Percentiles rank a stretch among this genome's conserved stretches.
Conservation (phyloP, 1,140 invertebrate species). For the Magallana ariakensis region DNA sequence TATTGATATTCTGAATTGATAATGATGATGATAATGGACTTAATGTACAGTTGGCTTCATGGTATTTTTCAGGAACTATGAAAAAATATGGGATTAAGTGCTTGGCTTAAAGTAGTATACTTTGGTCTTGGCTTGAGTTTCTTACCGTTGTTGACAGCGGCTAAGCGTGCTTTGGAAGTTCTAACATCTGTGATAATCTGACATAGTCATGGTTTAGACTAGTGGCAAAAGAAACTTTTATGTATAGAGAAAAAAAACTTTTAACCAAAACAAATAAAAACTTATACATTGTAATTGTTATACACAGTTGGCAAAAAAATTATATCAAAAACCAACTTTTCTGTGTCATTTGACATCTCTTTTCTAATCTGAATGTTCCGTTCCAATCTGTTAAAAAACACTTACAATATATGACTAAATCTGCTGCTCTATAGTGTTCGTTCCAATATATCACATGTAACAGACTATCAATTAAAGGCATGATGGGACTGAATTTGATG, state of each 20-base stretch:
- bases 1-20: too few relatives aligned
- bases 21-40: background rate
- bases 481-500: conserved; percentile 27
- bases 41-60: conserved; percentile 18
- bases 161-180: conserved; percentile 28
- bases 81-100: conserved; percentile 37
- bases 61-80: conserved; percentile 38
- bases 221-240: background rate
- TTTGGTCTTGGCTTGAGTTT: conserved; percentile 22
- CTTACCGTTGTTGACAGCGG: background rate
- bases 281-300: background rate
- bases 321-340: background rate
- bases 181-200: conserved; percentile 34
- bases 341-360: conserved; percentile 9
- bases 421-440: background rate
- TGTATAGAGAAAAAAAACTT: background rate
- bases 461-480: conserved; percentile 14
- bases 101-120: conserved; percentile 38
- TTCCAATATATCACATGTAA: background rate
- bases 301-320: background rate
- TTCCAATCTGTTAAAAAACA: background rate
- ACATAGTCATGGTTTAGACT: conserved; percentile 29
- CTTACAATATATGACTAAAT: conserved; percentile 19
- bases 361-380: background rate
- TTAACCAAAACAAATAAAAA: background rate